Evolutionary conservation across 2,113 vertebrate genomes (phyloP), one percentile per base, ranked within the genome.

Genomic region (Tetraodon nigroviridis): DNA sequence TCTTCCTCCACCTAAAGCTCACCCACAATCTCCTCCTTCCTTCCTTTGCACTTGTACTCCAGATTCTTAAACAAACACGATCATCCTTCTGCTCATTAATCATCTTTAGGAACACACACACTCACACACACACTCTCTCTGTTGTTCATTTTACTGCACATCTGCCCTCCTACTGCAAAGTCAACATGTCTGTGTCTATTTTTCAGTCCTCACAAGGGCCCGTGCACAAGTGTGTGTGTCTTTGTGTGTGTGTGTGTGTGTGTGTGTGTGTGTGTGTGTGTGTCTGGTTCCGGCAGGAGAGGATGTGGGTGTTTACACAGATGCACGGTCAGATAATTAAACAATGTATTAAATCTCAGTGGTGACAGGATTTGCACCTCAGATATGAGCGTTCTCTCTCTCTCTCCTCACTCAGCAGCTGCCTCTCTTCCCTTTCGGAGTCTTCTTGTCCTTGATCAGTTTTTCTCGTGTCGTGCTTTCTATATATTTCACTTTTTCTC

Each of bases 231-330:
- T 45, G 44, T 45, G 44, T 44, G 42, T 11, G 42, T n/a, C n/a
- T n/a, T n/a, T 44, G 42, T 44, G 42, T 24, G 24, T 24, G 27
- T 13, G 24, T 3, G 22, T 62, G 48, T 44, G 48, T 52, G 47
- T 14, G 19, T 45, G 48, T 32, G 40, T 51, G 18, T 57, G 46
- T 50, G 32, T 29, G 17, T 49, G 44, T 67, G 41, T 54, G 24
- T 59, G 44, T 49, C 32, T 61, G 81, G 58, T 61, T 42, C 59
- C 16, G 61, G 51, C 61, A 44, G 62, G 21, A 56, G 71, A 75
- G 80, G 83, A 86, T 85, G 84, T 85, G 81, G 79, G 64, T 86
- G 83, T 88, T 87, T 87, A 70, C 67, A 84, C 88, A 89, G 83
- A 87, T 89, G 85, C 76, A 56, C 79, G 55, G 71, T 68, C 44